A percentile compares a stretch with the other conserved stretches of the same genome.
Evolutionary conservation across 1,140 invertebrate genomes (phyloP).

Genomic region (Zaprionus nigranus): DNA sequence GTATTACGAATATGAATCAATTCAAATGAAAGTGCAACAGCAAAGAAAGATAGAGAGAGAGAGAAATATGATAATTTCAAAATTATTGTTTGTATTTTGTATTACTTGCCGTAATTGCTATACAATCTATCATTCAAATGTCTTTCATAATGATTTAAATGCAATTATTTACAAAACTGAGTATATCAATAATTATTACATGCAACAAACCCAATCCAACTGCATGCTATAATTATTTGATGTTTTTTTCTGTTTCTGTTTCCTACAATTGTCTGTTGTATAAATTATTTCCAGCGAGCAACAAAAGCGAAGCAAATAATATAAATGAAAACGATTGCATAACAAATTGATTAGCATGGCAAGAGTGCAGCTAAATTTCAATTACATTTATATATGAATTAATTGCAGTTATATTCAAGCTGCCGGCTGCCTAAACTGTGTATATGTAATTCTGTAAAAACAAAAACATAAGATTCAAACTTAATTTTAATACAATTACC

Average conservation of each 20-base stretch:
- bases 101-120: constrained; percentile 52
- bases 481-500: constrained; percentile 57
- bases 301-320: constrained; percentile 30
- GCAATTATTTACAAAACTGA: constrained; percentile 38
- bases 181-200: constrained; percentile 22
- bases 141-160: constrained; percentile 42
- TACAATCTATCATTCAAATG: constrained; percentile 35
- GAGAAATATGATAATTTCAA: background rate
- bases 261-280: constrained; percentile 54
- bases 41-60: constrained; percentile 18
- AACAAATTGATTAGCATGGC: constrained; percentile 31
- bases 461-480: constrained; percentile 60
- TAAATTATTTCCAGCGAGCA: constrained; percentile 49
- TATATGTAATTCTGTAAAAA: constrained; percentile 72
- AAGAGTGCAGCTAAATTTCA: constrained; percentile 41
- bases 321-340: constrained; percentile 16
- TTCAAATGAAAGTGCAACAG: constrained; percentile 36
- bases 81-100: constrained; percentile 34
- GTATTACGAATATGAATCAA: constrained; percentile 32
- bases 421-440: constrained; percentile 55
- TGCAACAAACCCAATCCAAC: constrained; percentile 13
- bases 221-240: constrained; percentile 26
- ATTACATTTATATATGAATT: constrained; percentile 22
- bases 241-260: constrained; percentile 38
- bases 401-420: constrained; percentile 53